phyloP scores from a whole-genome alignment of 2,888 invertebrate genomes.

The Perithous albicinctus region DNA sequence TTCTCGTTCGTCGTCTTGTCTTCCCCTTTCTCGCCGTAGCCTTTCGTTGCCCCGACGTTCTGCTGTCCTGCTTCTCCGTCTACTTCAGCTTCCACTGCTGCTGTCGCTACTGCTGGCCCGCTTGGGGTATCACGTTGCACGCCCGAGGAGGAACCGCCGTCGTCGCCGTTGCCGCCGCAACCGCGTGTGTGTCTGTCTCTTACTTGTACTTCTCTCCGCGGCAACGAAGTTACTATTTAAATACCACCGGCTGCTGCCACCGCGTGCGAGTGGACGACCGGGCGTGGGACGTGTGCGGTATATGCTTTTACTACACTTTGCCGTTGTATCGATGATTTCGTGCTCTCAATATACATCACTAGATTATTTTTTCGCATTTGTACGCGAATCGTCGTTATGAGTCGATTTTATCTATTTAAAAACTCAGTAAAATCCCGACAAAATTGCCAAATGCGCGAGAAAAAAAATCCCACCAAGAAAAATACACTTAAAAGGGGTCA shows the following conservation, averaged over 20 bases:
- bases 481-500: constrained; percentile 38
- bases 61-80: constrained; percentile 40
- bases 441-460: background rate
- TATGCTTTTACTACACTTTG: constrained; percentile 14
- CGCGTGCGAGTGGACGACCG: constrained; percentile 63
- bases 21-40: constrained; percentile 51
- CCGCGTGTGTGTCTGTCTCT: constrained; percentile 62
- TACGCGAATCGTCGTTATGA: background rate
- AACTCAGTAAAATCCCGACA: constrained; percentile 1
- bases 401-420: constrained; percentile 15
- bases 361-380: background rate
- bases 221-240: constrained; percentile 69
- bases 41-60: constrained; percentile 48
- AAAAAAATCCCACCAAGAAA: background rate
- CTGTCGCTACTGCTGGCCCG: constrained; percentile 50
- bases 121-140: constrained; percentile 74
- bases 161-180: constrained; percentile 37
- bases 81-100: constrained; percentile 43
- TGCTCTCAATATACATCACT: background rate
- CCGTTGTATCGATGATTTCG: background rate
- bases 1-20: constrained; percentile 38
- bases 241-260: constrained; percentile 69
- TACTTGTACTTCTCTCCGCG: constrained; percentile 59
- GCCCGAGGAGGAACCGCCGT: constrained; percentile 62
- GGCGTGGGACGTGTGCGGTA: constrained; percentile 54